phyloP scores from a whole-genome alignment of 2,113 vertebrate species.

The Peromyscus polionotus region DNA sequence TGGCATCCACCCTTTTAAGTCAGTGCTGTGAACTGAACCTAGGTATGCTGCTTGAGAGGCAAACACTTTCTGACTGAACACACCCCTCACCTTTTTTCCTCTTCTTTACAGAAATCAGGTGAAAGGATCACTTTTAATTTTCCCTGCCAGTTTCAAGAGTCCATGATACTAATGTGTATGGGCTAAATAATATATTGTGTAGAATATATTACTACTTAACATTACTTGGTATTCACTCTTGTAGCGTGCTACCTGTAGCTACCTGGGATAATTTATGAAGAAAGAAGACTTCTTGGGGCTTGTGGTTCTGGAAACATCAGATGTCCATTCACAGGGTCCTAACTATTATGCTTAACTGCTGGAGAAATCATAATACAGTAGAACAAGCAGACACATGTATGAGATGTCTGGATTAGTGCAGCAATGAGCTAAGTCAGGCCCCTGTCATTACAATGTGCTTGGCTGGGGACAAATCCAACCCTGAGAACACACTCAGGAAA shows the following conservation, averaged over 20 bases:
- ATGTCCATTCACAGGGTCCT: background rate
- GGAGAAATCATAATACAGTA: background rate
- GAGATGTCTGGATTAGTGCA: background rate
- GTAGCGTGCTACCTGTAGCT: background rate
- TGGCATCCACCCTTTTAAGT: no score
- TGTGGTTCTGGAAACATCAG: background rate
- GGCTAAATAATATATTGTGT: background rate
- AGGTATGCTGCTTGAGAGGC: background rate
- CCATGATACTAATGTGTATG: background rate
- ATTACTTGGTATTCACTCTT: background rate
- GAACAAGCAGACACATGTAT: accelerated
- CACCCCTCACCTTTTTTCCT: background rate
- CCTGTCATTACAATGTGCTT: no score
- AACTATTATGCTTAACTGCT: background rate
- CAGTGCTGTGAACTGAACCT: background rate
- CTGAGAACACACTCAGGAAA: background rate
- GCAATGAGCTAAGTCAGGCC: background rate
- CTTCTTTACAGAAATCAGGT: background rate
- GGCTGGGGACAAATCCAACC: accelerated
- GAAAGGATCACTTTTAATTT: background rate
- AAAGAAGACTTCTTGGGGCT: background rate
- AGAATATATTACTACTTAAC: background rate
- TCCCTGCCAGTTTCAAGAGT: background rate
- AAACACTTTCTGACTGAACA: background rate
- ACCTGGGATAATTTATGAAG: background rate